These are phyloP conservation scores for Callyntrura guangdongensis DNA, from an alignment of 2,888 invertebrate species.

Conservation along the genomic window DNA sequence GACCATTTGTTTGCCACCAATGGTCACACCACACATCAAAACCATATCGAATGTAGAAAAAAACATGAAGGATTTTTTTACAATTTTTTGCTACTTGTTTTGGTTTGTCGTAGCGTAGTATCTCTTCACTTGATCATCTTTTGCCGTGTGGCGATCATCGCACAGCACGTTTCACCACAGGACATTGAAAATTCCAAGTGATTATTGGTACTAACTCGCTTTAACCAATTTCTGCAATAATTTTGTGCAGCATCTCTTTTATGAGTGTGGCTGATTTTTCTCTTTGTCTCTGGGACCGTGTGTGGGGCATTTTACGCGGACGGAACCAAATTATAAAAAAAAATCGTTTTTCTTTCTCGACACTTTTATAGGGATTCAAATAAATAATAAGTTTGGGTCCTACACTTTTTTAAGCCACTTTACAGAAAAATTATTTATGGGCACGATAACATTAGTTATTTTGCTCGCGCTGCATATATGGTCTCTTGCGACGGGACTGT, in stretches of 20 bases:
- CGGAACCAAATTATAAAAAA: background rate
- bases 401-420: no score
- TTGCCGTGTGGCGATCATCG: background rate
- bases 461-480: no score
- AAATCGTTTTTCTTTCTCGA: background rate
- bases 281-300: no score
- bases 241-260: background rate
- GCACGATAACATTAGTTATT: no score
- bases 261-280: background rate
- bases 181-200: constrained; percentile 26
- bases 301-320: no score
- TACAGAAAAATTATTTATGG: no score
- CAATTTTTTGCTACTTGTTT: background rate
- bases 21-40: no score
- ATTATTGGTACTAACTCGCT: background rate
- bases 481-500: no score
- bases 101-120: background rate
- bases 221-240: background rate
- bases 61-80: background rate
- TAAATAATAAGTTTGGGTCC: no score
- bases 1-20: no score
- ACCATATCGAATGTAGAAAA: background rate
- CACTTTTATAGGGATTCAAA: no score
- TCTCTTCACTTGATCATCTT: background rate
- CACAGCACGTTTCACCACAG: constrained; percentile 43